phyloP scores from a whole-genome alignment of 1,140 invertebrate genomes.

The Aphis gossypii region DNA sequence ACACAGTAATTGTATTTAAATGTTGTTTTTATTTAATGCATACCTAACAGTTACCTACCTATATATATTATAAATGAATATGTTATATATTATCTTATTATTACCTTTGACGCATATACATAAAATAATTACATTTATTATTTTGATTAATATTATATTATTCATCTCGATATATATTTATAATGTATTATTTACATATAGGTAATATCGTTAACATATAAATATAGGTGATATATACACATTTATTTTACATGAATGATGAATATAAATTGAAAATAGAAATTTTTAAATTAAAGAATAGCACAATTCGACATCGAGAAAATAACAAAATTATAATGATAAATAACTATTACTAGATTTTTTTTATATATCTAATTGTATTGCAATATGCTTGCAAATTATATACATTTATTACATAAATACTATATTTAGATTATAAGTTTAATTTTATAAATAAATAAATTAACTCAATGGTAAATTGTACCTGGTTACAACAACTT shows the following conservation, averaged over 20 bases:
- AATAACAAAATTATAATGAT: slow-evolving; percentile 2
- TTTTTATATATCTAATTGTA: not conserved
- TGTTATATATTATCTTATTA: too few relatives aligned
- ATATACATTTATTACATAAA: slow-evolving; percentile 11
- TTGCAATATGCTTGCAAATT: not conserved
- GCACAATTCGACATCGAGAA: slow-evolving; percentile 45
- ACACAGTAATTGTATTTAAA: too few relatives aligned
- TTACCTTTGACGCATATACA: too few relatives aligned
- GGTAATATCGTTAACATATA: not conserved
- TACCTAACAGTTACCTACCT: too few relatives aligned
- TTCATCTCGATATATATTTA: not conserved
- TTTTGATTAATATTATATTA: not conserved
- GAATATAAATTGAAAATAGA: not conserved
- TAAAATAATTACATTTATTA: too few relatives aligned
- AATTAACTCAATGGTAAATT: slow-evolving; percentile 39
- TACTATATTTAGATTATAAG: not conserved
- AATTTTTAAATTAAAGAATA: slow-evolving; percentile 37
- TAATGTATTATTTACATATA: not conserved
- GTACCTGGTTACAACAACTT: not conserved
- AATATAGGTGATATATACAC: slow-evolving; percentile 13
- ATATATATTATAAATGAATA: too few relatives aligned
- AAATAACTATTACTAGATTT: slow-evolving; percentile 1
- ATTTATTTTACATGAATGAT: not conserved
- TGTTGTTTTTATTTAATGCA: too few relatives aligned
- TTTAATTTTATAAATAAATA: slow-evolving; percentile 40